These are phyloP conservation scores for Euclidia mi DNA, from an alignment of 2,888 invertebrate genomes.

Conservation along the genomic window DNA sequence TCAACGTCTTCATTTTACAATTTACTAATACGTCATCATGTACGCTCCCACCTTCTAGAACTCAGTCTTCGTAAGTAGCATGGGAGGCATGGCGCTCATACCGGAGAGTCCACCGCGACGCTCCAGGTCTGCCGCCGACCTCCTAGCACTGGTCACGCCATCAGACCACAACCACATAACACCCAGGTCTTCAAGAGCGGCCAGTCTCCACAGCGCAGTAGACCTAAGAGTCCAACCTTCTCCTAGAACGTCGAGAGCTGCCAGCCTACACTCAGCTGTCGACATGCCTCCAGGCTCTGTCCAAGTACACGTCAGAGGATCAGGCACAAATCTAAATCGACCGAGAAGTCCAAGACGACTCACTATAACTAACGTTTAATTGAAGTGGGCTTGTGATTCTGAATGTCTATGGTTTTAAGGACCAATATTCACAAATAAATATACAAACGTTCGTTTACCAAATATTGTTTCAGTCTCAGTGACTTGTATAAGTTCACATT, in stretches of 20 bases:
- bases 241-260: constrained; percentile 80
- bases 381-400: constrained; percentile 26
- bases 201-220: constrained; percentile 84
- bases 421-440: constrained; percentile 53
- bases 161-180: constrained; percentile 82
- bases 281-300: constrained; percentile 80
- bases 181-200: constrained; percentile 81
- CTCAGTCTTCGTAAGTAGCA: constrained; percentile 95
- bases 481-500: not conserved
- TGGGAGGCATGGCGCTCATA: constrained; percentile 91
- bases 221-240: constrained; percentile 81
- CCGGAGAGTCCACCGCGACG: constrained; percentile 93
- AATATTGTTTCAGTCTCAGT: constrained; percentile 17
- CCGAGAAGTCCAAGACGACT: constrained; percentile 82
- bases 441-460: constrained; percentile 5
- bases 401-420: constrained; percentile 54
- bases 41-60: constrained; percentile 88
- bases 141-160: constrained; percentile 92
- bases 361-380: constrained; percentile 80
- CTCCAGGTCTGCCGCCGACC: constrained; percentile 95
- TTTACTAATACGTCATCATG: not conserved
- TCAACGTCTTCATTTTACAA: not conserved
- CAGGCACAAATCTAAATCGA: constrained; percentile 75
- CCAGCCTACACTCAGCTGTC: constrained; percentile 80
- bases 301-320: constrained; percentile 83